Conservation (phyloP, 92 coral and sea anemone genomes). For the Zoanthus gigantus region DNA sequence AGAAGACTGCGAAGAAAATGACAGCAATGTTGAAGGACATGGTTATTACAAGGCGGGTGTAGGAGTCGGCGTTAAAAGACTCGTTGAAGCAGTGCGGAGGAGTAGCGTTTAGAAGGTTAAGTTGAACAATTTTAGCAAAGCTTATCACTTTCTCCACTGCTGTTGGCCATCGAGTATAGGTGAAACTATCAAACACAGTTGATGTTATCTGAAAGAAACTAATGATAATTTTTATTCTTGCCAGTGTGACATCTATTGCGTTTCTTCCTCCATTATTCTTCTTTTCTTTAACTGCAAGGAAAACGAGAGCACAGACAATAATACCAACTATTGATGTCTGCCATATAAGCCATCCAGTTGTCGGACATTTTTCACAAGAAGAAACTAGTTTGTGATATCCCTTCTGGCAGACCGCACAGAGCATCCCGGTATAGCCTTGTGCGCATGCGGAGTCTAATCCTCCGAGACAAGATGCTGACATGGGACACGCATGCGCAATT, state of each 20-base stretch:
- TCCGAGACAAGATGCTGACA: constrained; percentile 66
- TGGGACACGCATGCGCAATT: constrained; percentile 55
- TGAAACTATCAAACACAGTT: constrained; percentile 60
- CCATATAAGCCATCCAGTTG: constrained; percentile 52
- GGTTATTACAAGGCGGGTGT: constrained; percentile 53
- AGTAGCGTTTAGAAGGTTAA: constrained; percentile 60
- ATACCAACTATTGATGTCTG: constrained; percentile 47
- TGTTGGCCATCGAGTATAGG: constrained; percentile 67
- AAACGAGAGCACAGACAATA: constrained; percentile 16
- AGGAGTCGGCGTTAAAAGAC: constrained; percentile 44
- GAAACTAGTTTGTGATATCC: constrained; percentile 51
- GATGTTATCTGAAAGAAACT: constrained; percentile 74
- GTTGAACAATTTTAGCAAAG: constrained; percentile 64
- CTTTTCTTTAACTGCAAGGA: constrained; percentile 43
- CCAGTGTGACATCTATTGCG: constrained; percentile 54
- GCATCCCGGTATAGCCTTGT: constrained; percentile 61
- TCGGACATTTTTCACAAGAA: constrained; percentile 64
- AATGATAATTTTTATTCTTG: constrained; percentile 67
- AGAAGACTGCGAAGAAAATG: constrained; percentile 31
- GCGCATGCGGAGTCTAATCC: constrained; percentile 69
- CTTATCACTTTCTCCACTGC: constrained; percentile 51
- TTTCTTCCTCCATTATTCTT: constrained; percentile 17
- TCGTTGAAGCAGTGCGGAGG: constrained; percentile 66
- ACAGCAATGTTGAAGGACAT: constrained; percentile 39
- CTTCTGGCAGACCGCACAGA: constrained; percentile 69